Evolutionary conservation across 2,113 vertebrate genomes (phyloP), one percentile per base, ranked within the genome.

Genomic region (Eurypyga helias): DNA sequence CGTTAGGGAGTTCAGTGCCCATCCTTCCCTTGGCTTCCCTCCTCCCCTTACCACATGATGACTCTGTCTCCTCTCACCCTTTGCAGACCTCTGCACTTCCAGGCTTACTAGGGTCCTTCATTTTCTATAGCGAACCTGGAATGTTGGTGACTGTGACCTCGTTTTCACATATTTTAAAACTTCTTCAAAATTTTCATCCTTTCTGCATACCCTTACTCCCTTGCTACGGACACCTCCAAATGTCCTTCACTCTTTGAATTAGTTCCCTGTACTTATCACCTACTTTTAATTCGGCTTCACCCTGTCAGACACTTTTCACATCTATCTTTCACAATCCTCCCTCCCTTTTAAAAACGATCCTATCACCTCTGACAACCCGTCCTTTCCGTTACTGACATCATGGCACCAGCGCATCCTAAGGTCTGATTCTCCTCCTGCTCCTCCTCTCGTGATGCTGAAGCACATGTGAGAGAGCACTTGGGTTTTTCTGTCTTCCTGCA

Each of bases 361-460:
- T 94, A 13, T 66, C 90, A 79, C 54, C 48, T 88, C 91, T 96
- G 90, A 79, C 89, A 91, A 72, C 36, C 19, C 15, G 7, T 96
- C 79, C 84, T 49, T 78, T 61, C 65, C 58, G 52, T 31, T 61
- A 49, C 2, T 80, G 87, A 62, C 75, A 91, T 41, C 61, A 34
- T 2, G 75, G 84, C 70, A 92, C 73, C 36, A 31, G 41, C 5
- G 0, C 55, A 90, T 58, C 79, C 89, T 2, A 0, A 48, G 54
- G 54, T 33, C 78, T 70, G 73, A 33, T 49, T 69, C 87, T 96
- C 81, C 57, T 91, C 43, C 81, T 89, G 86, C 64, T 94, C 49
- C 41, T 90, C 28, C 5, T 89, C 77, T 81, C 77, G 7, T 1
- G 14, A 51, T 78, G 58, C 69, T 49, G 66, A 79, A 81, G 28